phyloP scores from a whole-genome alignment of 2,113 vertebrate species.

The Atractosteus spatula region DNA sequence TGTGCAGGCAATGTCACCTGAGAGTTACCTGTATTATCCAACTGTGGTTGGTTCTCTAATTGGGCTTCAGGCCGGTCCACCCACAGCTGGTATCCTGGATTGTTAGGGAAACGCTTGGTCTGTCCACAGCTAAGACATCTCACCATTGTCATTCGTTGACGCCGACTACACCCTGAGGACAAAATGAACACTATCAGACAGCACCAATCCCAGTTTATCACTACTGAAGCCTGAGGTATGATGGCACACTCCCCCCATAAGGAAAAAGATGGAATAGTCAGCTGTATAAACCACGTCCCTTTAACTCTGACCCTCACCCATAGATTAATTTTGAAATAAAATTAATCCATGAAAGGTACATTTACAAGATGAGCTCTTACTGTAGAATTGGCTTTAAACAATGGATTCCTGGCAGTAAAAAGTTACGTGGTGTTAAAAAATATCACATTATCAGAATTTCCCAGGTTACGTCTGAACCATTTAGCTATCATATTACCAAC shows the following conservation, averaged over 20 bases:
- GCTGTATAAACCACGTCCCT: no score
- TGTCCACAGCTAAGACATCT: slow-evolving; percentile 68
- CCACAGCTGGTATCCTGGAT: slow-evolving; percentile 69
- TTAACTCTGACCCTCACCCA: no score
- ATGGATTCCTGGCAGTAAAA: not conserved
- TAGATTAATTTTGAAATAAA: no score
- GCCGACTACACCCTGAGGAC: slow-evolving; percentile 40
- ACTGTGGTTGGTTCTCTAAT: slow-evolving; percentile 52
- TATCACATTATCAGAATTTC: no score
- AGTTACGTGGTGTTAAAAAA: no score
- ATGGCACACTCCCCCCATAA: no score
- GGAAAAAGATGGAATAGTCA: no score
- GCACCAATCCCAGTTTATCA: not conserved
- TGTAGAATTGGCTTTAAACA: not conserved
- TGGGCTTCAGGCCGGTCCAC: slow-evolving; percentile 67
- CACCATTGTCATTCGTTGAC: slow-evolving; percentile 56
- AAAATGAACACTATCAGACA: not conserved
- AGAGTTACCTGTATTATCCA: slow-evolving; percentile 34
- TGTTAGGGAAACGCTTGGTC: slow-evolving; percentile 61
- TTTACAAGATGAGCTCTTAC: not conserved
- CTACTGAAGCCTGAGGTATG: no score
- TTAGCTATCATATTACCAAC: no score
- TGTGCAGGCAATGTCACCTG: no score
- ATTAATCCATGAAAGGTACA: no score
- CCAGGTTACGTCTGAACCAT: no score